Evolutionary conservation across 2,113 vertebrate species (phyloP).

Genomic region (Cyprinus carpio): DNA sequence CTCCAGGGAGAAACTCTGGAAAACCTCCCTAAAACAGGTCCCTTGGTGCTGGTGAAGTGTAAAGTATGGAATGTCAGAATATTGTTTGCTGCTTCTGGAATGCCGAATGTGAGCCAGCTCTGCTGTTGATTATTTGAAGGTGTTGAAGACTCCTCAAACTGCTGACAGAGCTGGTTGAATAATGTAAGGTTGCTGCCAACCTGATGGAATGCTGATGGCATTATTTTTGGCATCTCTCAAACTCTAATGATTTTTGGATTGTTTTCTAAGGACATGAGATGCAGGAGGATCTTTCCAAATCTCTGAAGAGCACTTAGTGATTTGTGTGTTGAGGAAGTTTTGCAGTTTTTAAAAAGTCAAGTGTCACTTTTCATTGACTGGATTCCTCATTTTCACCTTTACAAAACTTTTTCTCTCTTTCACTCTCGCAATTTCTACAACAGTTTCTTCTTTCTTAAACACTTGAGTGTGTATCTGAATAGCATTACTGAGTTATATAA

Average conservation of each 20-base stretch:
- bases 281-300: neutral
- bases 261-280: neutral
- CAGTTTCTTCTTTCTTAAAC: neutral
- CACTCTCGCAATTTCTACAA: neutral
- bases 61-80: constrained; percentile 37
- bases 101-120: constrained; percentile 33
- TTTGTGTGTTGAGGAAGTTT: neutral
- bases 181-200: constrained; percentile 44
- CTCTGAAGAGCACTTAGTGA: neutral
- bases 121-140: constrained; percentile 51
- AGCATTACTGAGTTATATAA: constrained; percentile 16
- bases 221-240: constrained; percentile 36
- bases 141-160: constrained; percentile 44
- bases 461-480: neutral
- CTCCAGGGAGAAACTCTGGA: constrained; percentile 2
- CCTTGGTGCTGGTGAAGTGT: constrained; percentile 25
- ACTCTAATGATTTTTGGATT: neutral
- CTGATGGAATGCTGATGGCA: constrained; percentile 40
- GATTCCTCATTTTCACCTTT: neutral
- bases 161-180: constrained; percentile 40
- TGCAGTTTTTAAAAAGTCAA: neutral
- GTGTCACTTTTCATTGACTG: neutral
- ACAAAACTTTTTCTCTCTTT: constrained; percentile 4
- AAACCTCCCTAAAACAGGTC: neutral
- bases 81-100: constrained; percentile 45